These are phyloP conservation scores for Aegypius monachus DNA, from an alignment of 2,113 vertebrate genomes.

Conservation along the genomic window DNA sequence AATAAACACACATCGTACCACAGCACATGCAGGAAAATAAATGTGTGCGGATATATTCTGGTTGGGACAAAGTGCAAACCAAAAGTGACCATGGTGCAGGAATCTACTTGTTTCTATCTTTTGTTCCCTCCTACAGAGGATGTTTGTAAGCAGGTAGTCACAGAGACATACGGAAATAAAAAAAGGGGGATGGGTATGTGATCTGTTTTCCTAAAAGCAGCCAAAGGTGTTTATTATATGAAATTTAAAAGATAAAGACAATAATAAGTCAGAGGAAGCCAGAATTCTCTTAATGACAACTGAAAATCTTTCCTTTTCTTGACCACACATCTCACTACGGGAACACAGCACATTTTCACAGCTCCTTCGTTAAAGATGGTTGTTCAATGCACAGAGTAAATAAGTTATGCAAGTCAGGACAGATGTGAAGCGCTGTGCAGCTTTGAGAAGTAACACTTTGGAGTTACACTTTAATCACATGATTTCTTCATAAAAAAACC, in stretches of 20 bases:
- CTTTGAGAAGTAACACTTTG: background rate
- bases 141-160: background rate
- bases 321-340: background rate
- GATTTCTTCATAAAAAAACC: background rate
- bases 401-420: conserved; percentile 11
- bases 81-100: background rate
- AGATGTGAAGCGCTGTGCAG: background rate
- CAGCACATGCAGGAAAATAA: background rate
- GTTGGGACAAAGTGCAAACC: background rate
- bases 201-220: background rate
- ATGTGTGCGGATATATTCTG: background rate
- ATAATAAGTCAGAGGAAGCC: background rate
- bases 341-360: background rate
- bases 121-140: background rate
- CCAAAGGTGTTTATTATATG: background rate
- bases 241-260: background rate
- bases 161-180: background rate
- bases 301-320: background rate
- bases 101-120: background rate
- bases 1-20: background rate
- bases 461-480: background rate
- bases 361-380: background rate
- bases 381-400: background rate
- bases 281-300: background rate
- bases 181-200: background rate